phyloP scores from a whole-genome alignment of 2,797 vertebrate species.

The Gambusia yucatana region DNA sequence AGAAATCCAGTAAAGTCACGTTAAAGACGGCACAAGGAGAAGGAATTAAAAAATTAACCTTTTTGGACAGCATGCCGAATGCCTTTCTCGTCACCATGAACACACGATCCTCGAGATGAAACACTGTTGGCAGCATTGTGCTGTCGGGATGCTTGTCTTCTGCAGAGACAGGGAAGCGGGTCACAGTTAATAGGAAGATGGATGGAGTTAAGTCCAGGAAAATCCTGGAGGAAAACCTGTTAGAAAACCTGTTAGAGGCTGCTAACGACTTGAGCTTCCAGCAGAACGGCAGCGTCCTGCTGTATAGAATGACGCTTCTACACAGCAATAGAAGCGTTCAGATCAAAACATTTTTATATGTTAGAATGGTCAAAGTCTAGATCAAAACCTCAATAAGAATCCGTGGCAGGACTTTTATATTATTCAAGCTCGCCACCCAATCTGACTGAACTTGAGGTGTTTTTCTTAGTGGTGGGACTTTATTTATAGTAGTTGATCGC shows the following conservation, averaged over 20 bases:
- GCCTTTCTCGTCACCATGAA: not conserved
- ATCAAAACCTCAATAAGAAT: not conserved
- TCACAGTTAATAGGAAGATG: not conserved
- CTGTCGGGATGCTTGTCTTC: not conserved
- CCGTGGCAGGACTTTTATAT: not conserved
- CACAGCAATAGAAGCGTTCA: not conserved
- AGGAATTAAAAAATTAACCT: not conserved
- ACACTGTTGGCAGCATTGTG: not conserved
- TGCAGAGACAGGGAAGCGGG: not conserved
- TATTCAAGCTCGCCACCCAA: not conserved
- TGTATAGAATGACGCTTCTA: no score
- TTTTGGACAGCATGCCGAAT: not conserved
- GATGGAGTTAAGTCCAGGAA: not conserved
- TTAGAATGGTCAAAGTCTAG: not conserved
- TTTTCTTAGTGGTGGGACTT: not conserved
- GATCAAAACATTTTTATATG: not conserved
- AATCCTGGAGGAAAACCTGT: not conserved
- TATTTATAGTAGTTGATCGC: no score
- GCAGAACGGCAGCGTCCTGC: not conserved
- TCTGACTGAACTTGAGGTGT: not conserved
- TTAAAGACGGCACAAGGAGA: not conserved
- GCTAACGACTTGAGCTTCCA: not conserved
- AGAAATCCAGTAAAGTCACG: not conserved
- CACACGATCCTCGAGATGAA: not conserved
- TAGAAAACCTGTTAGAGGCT: not conserved